Base-by-base conservation (phyloP, 2,797 vertebrate genomes). In the Coreius guichenoti region DNA sequence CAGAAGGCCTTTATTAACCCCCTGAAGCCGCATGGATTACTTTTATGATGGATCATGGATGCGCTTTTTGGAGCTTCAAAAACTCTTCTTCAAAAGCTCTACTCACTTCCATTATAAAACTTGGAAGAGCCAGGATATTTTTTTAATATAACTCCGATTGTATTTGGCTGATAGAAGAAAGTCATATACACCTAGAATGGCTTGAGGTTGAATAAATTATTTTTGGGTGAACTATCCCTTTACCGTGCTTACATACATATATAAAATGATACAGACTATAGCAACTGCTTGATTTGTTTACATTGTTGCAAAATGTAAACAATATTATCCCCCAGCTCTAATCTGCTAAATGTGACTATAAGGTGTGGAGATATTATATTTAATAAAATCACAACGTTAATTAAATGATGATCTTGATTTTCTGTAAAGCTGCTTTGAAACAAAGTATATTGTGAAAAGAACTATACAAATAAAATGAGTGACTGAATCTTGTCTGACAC, bases 301-400 rank as follows among this genome's bases (percentile, higher is more conserved):
- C 47, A 14, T 51, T 74, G 8, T 54, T 5, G 19, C 29, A 75
- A 75, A 75, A 75, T 56, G 29, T 76, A 23, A 76, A 56, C 31
- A n/a, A n/a, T 33, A 76, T 54, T 75, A 54, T 23, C 29, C 2
- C 19, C 29, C 12, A 56, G 31, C 19, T n/a, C 74, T 36, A 56
- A 76, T 76, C 49, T 56, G 31, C 51, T 76, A n/a, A 76, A 76
- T 76, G 29, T 3, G 49, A 56, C 12, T 56, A 33, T 36, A 56
- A n/a, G 23, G 12, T 8, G 33, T 39, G 13, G 8, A 21, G 4
- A 36, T 68, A 11, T 36, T 68, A 29, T 6, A 26, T 26, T 61
- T 14, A 14, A 26, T 26, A 6, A 26, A 29, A 65, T 31, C 2
- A 29, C 12, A 14, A 16, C 14, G 23, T 16, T 16, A 31, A 31